Base-by-base conservation (phyloP, 2,113 vertebrate species). In the Prionailurus bengalensis region DNA sequence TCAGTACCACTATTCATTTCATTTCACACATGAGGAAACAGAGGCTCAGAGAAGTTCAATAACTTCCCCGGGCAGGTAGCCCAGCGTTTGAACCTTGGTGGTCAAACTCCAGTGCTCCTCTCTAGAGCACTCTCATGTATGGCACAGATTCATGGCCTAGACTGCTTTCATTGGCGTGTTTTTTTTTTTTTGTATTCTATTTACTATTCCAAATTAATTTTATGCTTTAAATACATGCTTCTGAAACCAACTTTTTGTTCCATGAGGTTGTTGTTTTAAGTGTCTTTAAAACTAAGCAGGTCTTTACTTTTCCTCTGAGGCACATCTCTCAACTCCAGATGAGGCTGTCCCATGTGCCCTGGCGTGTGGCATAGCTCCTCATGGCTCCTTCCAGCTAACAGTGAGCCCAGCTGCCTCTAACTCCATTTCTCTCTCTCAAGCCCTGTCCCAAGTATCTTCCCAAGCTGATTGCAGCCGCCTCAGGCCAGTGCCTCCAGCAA, bases 181-280 rank as follows among this genome's bases (percentile, higher is more conserved):
- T 63, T 65, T 48, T 63, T 19, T 48, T 29, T 19, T 39, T 66
- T 68, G 7, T 66, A 61, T 82, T 96, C 65, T 81, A 66, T 73
- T 85, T 73, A 71, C 27, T 58, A n/a, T 48, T 81, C 33, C 55
- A 74, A 76, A 73, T 19, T 86, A 53, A 68, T 33, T 82, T 90
- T 79, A 51, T 79, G 29, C 85, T 85, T 93, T 83, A 95, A 81
- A 85, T 15, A 92, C 25, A 53, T 23, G 45, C 55, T 91, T 96
- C 68, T 33, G 11, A 97, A 88, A 25, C 15, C 58, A 97, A 55
- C 21, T 36, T 83, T 86, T 53, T 92, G 74, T 94, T 87, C 58
- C 74, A 25, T 33, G 16, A 45, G 39, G 73, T 53, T 91, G 31
- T 66, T 68, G 5, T 66, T 94, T 45, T 42, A n/a, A 84, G 71